Evolutionary conservation across 2,797 vertebrate genomes (phyloP).

Genomic region (Pygocentrus nattereri): DNA sequence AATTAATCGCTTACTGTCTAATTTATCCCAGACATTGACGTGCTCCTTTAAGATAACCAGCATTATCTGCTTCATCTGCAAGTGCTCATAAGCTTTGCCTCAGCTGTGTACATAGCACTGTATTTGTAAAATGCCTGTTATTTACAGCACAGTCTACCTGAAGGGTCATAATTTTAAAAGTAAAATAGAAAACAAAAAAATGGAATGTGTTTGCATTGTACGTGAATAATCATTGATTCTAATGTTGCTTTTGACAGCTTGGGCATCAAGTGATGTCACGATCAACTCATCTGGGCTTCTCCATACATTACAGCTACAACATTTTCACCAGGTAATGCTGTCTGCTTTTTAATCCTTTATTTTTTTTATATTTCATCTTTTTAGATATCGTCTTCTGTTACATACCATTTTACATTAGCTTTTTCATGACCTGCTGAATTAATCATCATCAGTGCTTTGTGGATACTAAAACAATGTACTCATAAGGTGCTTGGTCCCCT

Average conservation of each 20-base stretch:
- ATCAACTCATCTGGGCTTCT: constrained; percentile 87
- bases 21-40: no score
- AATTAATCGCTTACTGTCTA: no score
- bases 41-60: no score
- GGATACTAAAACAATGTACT: no score
- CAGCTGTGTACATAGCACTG: no score
- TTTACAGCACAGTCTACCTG: no score
- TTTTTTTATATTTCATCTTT: background rate
- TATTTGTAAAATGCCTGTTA: no score
- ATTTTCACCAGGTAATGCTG: constrained; percentile 87
- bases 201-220: background rate
- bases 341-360: background rate
- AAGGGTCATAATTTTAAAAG: background rate
- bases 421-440: background rate
- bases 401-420: background rate
- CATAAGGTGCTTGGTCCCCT: background rate
- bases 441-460: background rate
- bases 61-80: no score
- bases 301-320: constrained; percentile 85
- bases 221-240: background rate
- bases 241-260: constrained; percentile 74
- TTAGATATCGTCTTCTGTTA: background rate
- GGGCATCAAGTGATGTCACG: constrained; percentile 82
- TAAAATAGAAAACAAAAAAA: background rate
- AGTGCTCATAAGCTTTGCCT: no score